Evolutionary conservation across 2,797 vertebrate species (phyloP).

Genomic region (Potorous gilbertii): DNA sequence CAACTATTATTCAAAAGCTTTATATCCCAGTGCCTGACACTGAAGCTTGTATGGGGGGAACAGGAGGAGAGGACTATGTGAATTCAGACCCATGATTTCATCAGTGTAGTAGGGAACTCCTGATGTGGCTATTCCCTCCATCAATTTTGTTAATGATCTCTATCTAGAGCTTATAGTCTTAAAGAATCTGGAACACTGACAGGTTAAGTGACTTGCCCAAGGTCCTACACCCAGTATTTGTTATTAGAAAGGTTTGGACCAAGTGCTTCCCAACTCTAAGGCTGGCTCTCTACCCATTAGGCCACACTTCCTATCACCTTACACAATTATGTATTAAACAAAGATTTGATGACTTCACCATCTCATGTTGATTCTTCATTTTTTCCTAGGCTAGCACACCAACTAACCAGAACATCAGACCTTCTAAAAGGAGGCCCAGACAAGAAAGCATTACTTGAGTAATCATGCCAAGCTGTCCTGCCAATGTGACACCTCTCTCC

Average conservation of each 20-base stretch:
- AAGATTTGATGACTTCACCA: background rate
- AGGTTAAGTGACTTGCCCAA: background rate
- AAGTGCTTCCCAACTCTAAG: background rate
- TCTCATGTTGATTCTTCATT: background rate
- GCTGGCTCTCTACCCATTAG: background rate
- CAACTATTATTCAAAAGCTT: background rate
- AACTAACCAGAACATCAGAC: background rate
- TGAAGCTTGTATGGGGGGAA: background rate
- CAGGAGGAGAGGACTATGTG: background rate
- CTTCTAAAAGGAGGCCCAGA: background rate
- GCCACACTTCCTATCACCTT: background rate
- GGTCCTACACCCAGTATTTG: background rate
- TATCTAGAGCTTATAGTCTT: background rate
- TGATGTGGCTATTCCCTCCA: background rate
- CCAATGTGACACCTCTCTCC: background rate
- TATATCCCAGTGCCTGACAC: background rate
- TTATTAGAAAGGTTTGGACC: background rate
- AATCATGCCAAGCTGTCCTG: background rate
- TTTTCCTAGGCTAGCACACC: background rate
- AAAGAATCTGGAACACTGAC: background rate
- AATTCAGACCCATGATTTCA: background rate
- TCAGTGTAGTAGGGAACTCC: background rate
- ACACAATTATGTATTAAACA: background rate
- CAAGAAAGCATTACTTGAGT: background rate
- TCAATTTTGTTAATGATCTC: background rate